A percentile compares a stretch with the other conserved stretches of the same genome.
These are phyloP conservation scores for Turritopsis rubra DNA, from an alignment of 30 jellyfish, hydroid and myxozoan genomes.

Conservation along the genomic window DNA sequence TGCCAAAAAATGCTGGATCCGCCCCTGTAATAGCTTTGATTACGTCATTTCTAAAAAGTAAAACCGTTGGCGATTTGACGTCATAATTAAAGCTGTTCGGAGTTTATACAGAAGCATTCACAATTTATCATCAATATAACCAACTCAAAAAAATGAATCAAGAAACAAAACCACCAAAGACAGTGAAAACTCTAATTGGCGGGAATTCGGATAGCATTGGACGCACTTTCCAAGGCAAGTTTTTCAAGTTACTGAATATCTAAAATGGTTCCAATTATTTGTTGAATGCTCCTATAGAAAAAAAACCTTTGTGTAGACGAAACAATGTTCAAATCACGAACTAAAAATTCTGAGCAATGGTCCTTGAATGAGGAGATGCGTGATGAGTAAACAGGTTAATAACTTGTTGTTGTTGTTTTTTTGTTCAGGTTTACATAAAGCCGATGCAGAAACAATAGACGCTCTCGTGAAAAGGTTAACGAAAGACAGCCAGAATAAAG, in stretches of 20 bases:
- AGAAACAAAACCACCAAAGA: not conserved
- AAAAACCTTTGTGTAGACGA: too few species aligned
- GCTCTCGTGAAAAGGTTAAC: conserved; percentile 1
- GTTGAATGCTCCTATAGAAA: too few species aligned
- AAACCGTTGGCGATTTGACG: not conserved
- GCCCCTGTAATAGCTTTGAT: too few species aligned
- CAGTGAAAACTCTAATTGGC: not conserved
- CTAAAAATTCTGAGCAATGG: too few species aligned
- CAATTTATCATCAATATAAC: not conserved
- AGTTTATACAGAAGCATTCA: not conserved
- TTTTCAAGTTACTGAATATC: not conserved
- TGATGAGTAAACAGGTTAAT: too few species aligned
- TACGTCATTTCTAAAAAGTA: not conserved
- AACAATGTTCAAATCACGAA: too few species aligned
- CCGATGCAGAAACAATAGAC: conserved; percentile 8
- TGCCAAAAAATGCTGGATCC: too few species aligned
- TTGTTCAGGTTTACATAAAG: conserved; percentile 6
- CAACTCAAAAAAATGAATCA: too few species aligned
- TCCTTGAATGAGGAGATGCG: too few species aligned
- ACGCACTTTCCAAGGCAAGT: not conserved
- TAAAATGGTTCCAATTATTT: too few species aligned
- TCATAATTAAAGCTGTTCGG: not conserved
- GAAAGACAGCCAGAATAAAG: conserved; percentile 9
- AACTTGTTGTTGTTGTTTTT: not conserved
- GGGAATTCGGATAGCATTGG: conserved; percentile 10